phyloP scores from a whole-genome alignment of 2,113 vertebrate species.

The Podocnemis expansa region DNA sequence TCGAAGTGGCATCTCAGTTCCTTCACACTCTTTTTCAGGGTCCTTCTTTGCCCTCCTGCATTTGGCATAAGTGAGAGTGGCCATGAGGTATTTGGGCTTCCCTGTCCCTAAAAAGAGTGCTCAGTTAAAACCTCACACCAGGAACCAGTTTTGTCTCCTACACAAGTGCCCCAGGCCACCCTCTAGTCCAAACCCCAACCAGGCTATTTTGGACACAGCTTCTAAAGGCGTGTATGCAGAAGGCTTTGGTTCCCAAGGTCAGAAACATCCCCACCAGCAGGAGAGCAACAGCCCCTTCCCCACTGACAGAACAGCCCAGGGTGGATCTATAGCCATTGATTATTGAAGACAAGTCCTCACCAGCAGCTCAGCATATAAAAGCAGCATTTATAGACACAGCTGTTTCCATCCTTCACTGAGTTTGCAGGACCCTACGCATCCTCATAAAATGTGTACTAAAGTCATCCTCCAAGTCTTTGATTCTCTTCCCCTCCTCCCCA shows the following conservation, averaged over 20 bases:
- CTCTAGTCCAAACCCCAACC: rapidly evolving
- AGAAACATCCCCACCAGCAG: background rate
- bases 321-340: rapidly evolving
- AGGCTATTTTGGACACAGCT: background rate
- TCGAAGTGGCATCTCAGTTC: background rate
- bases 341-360: background rate
- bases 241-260: background rate
- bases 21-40: background rate
- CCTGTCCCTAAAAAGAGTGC: background rate
- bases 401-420: background rate
- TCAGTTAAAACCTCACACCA: background rate
- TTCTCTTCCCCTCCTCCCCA: background rate
- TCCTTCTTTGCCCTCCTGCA: rapidly evolving
- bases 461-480: background rate
- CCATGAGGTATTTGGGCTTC: background rate
- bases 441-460: background rate
- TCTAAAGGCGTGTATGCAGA: background rate
- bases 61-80: background rate
- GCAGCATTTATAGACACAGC: background rate
- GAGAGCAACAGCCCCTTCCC: background rate
- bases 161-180: background rate
- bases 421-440: background rate
- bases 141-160: background rate
- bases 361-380: background rate
- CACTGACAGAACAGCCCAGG: rapidly evolving